phyloP scores from a whole-genome alignment of 2,113 vertebrate genomes.

The Halcyon senegalensis region DNA sequence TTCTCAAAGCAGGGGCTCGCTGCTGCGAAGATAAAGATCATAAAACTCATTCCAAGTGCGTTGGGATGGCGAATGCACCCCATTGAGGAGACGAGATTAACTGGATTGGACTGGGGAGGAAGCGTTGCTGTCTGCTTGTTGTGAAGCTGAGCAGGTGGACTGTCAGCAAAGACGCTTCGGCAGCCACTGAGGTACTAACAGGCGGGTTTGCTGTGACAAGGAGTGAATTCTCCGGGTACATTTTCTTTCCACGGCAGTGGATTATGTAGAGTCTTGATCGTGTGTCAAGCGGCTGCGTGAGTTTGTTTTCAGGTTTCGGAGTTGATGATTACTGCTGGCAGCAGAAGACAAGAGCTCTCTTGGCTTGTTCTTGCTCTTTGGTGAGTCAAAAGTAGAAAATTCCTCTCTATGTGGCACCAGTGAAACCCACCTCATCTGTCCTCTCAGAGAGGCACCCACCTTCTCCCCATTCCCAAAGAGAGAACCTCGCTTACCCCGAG shows the following conservation, averaged over 20 bases:
- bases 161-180: not conserved
- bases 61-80: slow-evolving; percentile 5
- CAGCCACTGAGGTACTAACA: not conserved
- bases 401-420: not conserved
- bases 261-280: not conserved
- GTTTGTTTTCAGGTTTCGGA: slow-evolving; percentile 3
- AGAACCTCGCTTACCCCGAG: not conserved
- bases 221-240: not conserved
- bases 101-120: slow-evolving; percentile 40
- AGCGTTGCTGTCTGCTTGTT: not conserved
- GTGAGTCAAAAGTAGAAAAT: not conserved
- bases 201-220: not conserved
- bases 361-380: not conserved
- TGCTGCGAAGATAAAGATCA: slow-evolving; percentile 59
- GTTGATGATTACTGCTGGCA: not conserved
- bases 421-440: not conserved
- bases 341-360: not conserved
- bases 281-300: not conserved
- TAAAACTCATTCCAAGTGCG: slow-evolving; percentile 51
- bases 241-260: not conserved
- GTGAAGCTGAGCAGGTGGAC: slow-evolving; percentile 31
- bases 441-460: not conserved
- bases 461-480: not conserved
- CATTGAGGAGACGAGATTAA: not conserved
- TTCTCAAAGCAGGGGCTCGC: slow-evolving; percentile 51